These are phyloP conservation scores for Rhadina sibilatrix DNA, from an alignment of 2,113 vertebrate genomes.

Conservation along the genomic window DNA sequence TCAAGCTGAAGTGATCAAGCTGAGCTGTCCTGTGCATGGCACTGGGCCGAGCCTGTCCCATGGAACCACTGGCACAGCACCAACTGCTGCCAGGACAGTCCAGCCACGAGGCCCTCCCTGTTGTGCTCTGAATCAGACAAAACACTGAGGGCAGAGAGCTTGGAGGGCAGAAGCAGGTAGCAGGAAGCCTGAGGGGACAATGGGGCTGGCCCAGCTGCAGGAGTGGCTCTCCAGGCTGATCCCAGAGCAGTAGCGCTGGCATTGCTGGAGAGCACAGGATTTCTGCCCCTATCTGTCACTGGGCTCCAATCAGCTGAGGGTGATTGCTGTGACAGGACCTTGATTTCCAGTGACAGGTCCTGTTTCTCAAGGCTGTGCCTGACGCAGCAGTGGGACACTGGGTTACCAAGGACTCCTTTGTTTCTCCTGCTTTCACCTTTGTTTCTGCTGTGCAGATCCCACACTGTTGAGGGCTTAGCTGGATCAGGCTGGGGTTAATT, in stretches of 20 bases:
- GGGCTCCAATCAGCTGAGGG: background rate
- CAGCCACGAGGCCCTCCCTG: background rate
- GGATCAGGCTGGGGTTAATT: background rate
- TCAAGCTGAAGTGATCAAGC: background rate
- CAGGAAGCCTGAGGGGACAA: background rate
- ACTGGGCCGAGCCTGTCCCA: background rate
- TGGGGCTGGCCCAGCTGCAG: background rate
- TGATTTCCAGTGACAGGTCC: background rate
- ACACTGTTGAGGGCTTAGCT: background rate
- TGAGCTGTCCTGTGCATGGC: background rate
- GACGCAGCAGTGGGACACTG: background rate
- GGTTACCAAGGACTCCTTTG: background rate
- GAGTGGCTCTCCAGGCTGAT: background rate
- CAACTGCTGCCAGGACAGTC: background rate
- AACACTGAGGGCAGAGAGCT: background rate
- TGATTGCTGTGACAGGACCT: background rate
- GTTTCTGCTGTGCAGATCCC: background rate
- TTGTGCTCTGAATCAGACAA: background rate
- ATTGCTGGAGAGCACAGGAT: background rate
- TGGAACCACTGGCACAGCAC: background rate
- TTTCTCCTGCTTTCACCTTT: background rate
- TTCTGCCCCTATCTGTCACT: background rate
- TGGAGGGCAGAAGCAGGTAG: background rate
- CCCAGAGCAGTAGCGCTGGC: accelerated
- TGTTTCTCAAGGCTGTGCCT: background rate